Evolutionary conservation across 2,797 vertebrate species (phyloP).

Genomic region (Sphenodon punctatus): DNA sequence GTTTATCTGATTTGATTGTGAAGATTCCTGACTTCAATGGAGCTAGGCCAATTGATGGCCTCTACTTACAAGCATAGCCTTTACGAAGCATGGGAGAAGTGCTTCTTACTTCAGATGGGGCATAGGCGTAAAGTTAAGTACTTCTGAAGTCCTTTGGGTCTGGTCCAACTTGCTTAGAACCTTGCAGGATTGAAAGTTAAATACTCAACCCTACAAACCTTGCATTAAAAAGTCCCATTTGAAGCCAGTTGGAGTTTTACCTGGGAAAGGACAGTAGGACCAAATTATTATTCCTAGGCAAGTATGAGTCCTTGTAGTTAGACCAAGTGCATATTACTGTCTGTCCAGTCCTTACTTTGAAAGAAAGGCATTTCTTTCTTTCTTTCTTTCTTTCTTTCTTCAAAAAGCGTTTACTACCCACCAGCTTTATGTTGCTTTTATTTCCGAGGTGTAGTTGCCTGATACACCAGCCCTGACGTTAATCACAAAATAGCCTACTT

Average conservation of each 20-base stretch:
- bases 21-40: not conserved
- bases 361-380: not conserved
- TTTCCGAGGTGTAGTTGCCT: slow-evolving; percentile 27
- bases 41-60: not conserved
- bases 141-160: not conserved
- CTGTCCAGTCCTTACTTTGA: fast-evolving
- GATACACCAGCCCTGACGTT: slow-evolving; percentile 12
- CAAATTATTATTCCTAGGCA: not conserved
- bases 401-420: not conserved
- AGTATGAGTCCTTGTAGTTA: not conserved
- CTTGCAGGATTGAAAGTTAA: not conserved
- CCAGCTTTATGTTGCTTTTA: slow-evolving; percentile 5
- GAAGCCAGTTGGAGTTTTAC: not conserved
- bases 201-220: not conserved
- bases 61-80: no score
- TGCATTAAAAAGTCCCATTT: not conserved
- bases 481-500: not conserved
- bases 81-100: no score
- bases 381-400: not conserved
- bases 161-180: not conserved
- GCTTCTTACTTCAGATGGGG: not conserved
- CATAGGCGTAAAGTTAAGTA: not conserved
- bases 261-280: not conserved
- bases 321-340: not conserved
- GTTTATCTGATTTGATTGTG: not conserved